Percentiles rank a stretch among this genome's conserved stretches.
Evolutionary conservation across 2,113 vertebrate species (phyloP).

Genomic region (Odontesthes bonariensis): DNA sequence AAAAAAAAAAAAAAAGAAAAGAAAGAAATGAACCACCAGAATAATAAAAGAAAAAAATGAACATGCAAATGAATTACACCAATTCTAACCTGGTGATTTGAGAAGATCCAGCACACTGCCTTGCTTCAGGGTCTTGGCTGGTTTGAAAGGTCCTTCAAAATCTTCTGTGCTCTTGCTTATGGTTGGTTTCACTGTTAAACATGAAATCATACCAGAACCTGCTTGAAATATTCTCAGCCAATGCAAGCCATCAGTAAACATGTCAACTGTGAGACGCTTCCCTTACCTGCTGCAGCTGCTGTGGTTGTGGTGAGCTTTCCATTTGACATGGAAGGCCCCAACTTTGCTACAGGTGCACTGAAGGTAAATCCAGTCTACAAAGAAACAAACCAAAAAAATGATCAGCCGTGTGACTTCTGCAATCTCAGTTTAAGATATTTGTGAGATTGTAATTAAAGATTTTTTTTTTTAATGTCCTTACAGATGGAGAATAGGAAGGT

Average conservation of each 20-base stretch:
- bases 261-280: not conserved
- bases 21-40: conserved; percentile 4
- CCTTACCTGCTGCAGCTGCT: conserved; percentile 79
- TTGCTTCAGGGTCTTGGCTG: conserved; percentile 90
- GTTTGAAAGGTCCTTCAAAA: conserved; percentile 87
- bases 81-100: conserved; percentile 88
- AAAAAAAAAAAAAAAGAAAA: not conserved
- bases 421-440: not conserved
- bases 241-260: not conserved
- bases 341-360: conserved; percentile 92
- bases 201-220: not conserved
- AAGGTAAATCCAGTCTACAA: conserved; percentile 92
- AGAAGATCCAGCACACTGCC: conserved; percentile 96
- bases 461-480: conserved; percentile 79
- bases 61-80: not conserved
- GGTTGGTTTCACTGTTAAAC: conserved; percentile 67
- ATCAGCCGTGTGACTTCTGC: not conserved
- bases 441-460: not conserved
- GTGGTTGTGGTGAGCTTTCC: conserved; percentile 78
- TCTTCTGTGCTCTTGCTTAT: conserved; percentile 83
- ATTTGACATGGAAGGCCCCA: conserved; percentile 81
- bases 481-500: conserved; percentile 87
- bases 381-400: not conserved
- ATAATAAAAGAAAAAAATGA: not conserved
- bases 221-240: not conserved